These are phyloP conservation scores for Maccullochella peelii DNA, from an alignment of 2,113 vertebrate species.

Conservation along the genomic window DNA sequence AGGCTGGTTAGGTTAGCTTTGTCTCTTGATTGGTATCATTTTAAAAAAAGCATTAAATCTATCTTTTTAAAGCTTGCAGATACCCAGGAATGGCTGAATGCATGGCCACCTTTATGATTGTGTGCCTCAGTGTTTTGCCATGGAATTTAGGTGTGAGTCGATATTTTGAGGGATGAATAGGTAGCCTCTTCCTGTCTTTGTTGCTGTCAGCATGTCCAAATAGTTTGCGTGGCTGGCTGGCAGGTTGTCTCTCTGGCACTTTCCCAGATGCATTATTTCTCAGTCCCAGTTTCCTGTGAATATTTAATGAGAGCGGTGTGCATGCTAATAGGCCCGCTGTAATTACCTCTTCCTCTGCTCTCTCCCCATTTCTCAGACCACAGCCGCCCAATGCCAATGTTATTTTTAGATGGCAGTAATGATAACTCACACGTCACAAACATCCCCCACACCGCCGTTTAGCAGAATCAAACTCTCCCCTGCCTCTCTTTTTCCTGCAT, in stretches of 20 bases:
- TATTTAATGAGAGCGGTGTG: constrained; percentile 80
- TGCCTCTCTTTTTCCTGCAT: constrained; percentile 2
- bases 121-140: not conserved
- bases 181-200: constrained; percentile 31
- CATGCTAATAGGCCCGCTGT: constrained; percentile 79
- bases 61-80: constrained; percentile 7
- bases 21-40: constrained; percentile 31
- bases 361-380: constrained; percentile 73
- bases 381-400: constrained; percentile 70
- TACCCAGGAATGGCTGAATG: not conserved
- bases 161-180: constrained; percentile 28
- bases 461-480: constrained; percentile 33
- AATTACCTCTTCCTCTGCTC: constrained; percentile 79
- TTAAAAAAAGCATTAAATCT: constrained; percentile 5
- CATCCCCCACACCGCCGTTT: constrained; percentile 51
- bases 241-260: constrained; percentile 61
- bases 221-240: constrained; percentile 45
- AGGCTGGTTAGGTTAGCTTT: constrained; percentile 12
- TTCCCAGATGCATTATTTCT: constrained; percentile 70
- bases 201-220: constrained; percentile 52
- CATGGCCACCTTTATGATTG: constrained; percentile 7
- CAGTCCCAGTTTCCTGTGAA: constrained; percentile 79
- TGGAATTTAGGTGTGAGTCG: constrained; percentile 7
- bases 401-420: constrained; percentile 85
- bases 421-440: constrained; percentile 74